Percentiles rank a stretch among this genome's conserved stretches.
Conservation (phyloP, 2,888 invertebrate species). For the Plagodis pulveraria region DNA sequence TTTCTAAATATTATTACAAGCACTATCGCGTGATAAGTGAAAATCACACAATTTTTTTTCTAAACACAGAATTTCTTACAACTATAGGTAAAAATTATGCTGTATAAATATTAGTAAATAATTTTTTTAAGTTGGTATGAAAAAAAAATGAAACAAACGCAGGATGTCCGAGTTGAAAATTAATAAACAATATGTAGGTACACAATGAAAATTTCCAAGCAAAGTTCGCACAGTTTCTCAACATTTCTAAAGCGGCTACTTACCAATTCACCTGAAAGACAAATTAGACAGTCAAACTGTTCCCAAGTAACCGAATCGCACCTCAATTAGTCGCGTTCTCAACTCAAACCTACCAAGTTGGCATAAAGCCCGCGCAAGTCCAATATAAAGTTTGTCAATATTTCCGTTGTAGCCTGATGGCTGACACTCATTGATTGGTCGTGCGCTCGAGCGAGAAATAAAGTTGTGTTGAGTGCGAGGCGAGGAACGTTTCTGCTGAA, state of each 20-base stretch:
- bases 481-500: conserved; percentile 17
- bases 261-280: conserved; percentile 30
- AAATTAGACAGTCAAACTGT: conserved; percentile 27
- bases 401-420: conserved; percentile 64
- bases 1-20: too few relatives aligned
- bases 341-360: conserved; percentile 40
- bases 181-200: too few relatives aligned
- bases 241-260: conserved; percentile 23
- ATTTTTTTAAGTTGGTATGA: too few relatives aligned
- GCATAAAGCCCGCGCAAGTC: conserved; percentile 54
- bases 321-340: conserved; percentile 34
- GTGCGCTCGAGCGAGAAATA: conserved; percentile 67
- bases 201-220: not conserved
- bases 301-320: conserved; percentile 29
- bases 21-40: too few relatives aligned
- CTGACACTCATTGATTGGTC: conserved; percentile 71
- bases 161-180: too few relatives aligned
- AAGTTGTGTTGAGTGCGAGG: conserved; percentile 48
- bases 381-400: conserved; percentile 79
- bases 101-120: too few relatives aligned
- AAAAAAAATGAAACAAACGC: too few relatives aligned
- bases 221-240: conserved; percentile 9
- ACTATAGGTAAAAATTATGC: too few relatives aligned
- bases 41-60: too few relatives aligned
- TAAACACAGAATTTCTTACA: too few relatives aligned